Evolutionary conservation across 2,888 invertebrate species (phyloP), one percentile per base, ranked within the genome.

Genomic region (Microplitis deprimator): DNA sequence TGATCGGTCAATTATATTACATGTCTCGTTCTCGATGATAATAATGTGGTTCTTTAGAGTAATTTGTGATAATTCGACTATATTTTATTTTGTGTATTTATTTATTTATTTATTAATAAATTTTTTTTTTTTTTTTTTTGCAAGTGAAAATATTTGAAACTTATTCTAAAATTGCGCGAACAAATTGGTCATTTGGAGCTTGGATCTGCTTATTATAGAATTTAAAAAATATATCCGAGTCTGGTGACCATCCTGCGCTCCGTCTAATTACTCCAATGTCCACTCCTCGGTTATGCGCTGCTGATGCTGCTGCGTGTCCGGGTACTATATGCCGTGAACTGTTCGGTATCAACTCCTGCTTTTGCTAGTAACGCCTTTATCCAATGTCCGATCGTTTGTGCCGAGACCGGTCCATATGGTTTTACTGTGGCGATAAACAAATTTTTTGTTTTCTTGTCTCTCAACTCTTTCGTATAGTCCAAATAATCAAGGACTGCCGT

Each of bases 351-450:
- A 5, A 82, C 61, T 13, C 80, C 82, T 4, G 76, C 79, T 68
- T 81, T 77, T 7, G 6, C 13, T 17, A 82, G 64, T 0, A 81
- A 16, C 20, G 0, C 78, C 40, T 84, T 82, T 20, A 84, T 78
- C 82, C 82, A 83, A 59, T 81, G 80, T n/a, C 81, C 78, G 5
- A 83, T 77, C 13, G 81, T 82, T 77, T 82, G 81, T 2, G 79
- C 20, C 17, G 73, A 73, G 10, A 50, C 73, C 50, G 61, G 40
- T 13, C 50, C 38, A 69, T 50, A 50, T 6, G 77, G 75, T 68
- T 79, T 79, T 60, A n/a, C 75, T 3, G 71, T 64, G 1, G 75
- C 40, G 50, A 77, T 61, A 20, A 75, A 77, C 8, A 77, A 60
- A 64, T 70, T 75, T 17, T 71, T 40, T 39, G 20, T 71, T 17